Conservation (phyloP, 2,797 vertebrate genomes). For the Podargus strigoides region DNA sequence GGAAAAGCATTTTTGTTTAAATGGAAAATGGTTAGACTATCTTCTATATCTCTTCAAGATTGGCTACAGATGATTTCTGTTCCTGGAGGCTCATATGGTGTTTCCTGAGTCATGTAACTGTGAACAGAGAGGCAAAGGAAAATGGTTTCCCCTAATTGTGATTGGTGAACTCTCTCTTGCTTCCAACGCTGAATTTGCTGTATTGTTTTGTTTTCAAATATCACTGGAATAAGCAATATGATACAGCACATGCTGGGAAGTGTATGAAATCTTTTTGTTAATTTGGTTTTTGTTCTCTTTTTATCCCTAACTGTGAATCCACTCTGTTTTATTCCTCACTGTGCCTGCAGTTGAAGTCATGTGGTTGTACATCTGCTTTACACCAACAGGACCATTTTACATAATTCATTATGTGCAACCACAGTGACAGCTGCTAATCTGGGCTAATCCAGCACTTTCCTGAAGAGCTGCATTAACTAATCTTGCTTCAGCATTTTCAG, state of each 20-base stretch:
- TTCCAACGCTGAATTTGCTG: neutral
- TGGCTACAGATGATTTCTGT: neutral
- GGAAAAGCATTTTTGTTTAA: conserved; percentile 14
- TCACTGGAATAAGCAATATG: neutral
- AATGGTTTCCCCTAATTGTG: neutral
- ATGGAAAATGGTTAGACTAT: neutral
- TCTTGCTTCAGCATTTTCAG: neutral
- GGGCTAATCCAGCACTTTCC: conserved; percentile 32
- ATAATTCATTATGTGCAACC: conserved; percentile 24
- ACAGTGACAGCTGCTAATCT: conserved; percentile 2
- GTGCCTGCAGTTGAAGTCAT: conserved; percentile 35
- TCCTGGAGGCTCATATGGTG: neutral
- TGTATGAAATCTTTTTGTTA: neutral
- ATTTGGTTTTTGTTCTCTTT: neutral
- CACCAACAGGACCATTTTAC: conserved; percentile 17
- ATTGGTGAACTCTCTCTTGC: neutral
- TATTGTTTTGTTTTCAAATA: neutral
- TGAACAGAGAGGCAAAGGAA: neutral
- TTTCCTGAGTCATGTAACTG: neutral
- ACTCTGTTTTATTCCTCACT: neutral
- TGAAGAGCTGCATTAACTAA: neutral
- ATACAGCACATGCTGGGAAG: neutral
- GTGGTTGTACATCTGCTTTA: conserved; percentile 30
- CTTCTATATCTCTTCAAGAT: neutral
- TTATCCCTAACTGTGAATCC: neutral